Conservation (phyloP, 1,140 invertebrate genomes). For the Pygmarrhopalites habei region DNA sequence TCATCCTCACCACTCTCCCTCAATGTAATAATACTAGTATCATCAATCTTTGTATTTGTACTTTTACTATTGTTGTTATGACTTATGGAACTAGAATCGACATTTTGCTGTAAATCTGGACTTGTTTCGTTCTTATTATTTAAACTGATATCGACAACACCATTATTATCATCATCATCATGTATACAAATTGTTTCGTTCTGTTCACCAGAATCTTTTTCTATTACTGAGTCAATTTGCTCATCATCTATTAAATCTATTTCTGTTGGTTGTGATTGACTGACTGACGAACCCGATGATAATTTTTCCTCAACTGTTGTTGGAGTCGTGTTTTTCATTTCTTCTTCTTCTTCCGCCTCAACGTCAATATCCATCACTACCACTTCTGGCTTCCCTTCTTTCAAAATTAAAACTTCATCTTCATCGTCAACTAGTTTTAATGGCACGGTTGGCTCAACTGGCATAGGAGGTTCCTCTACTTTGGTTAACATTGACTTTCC, state of each 20-base stretch:
- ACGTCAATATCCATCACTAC: constrained; percentile 36
- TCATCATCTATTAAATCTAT: constrained; percentile 5
- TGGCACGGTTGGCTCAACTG: constrained; percentile 40
- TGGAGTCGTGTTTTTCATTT: constrained; percentile 24
- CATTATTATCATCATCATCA: constrained; percentile 3
- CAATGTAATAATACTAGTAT: not conserved
- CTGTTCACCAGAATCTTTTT: constrained; percentile 38
- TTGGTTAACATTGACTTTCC: constrained; percentile 15
- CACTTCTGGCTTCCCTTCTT: constrained; percentile 41
- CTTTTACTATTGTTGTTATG: not conserved
- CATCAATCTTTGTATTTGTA: not conserved
- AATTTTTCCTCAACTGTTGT: constrained; percentile 42
- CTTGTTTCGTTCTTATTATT: constrained; percentile 5
- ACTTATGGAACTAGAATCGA: constrained; percentile 1
- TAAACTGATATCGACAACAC: not conserved
- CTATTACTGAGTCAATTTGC: not conserved
- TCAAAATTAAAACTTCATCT: constrained; percentile 43
- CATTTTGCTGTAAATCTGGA: not conserved
- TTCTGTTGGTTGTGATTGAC: not conserved
- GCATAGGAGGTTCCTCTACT: constrained; percentile 39
- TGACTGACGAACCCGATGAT: no score
- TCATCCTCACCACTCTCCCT: not conserved
- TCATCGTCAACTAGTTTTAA: constrained; percentile 42
- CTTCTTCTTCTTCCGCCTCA: constrained; percentile 32
- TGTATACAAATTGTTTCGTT: constrained; percentile 16